Evolutionary conservation across 1,140 invertebrate species (phyloP).

Genomic region (Pachypeltis micranthus): DNA sequence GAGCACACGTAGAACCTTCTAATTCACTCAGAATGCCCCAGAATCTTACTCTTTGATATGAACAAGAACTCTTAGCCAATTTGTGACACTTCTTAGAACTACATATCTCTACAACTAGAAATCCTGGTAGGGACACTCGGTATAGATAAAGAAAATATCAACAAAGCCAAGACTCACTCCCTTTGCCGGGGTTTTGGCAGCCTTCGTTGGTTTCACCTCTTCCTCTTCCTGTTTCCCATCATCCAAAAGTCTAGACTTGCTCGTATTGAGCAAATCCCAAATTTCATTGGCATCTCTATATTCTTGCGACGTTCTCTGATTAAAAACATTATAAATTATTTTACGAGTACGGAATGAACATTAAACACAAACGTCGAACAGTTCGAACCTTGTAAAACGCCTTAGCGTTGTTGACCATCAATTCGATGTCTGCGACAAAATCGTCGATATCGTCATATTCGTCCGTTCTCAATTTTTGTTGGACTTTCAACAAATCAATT

Average conservation of each 20-base stretch:
- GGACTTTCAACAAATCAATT: slow-evolving; percentile 86
- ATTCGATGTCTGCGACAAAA: slow-evolving; percentile 70
- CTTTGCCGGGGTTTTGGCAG: slow-evolving; percentile 27
- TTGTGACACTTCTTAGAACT: no score
- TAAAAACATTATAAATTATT: slow-evolving; percentile 18
- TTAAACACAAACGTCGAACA: not conserved
- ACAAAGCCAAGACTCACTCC: no score
- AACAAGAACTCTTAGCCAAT: no score
- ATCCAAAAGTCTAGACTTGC: slow-evolving; percentile 40
- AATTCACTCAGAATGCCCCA: no score
- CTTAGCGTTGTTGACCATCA: slow-evolving; percentile 83
- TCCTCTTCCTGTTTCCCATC: slow-evolving; percentile 31
- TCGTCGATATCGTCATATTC: slow-evolving; percentile 85
- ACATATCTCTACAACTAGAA: no score
- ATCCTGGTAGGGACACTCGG: no score
- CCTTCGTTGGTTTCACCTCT: slow-evolving; percentile 17
- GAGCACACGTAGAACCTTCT: no score
- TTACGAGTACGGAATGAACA: slow-evolving; percentile 8
- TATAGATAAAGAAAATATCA: no score
- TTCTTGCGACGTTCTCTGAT: slow-evolving; percentile 62
- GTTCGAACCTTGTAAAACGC: slow-evolving; percentile 75
- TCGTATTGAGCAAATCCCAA: slow-evolving; percentile 69
- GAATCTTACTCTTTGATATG: no score
- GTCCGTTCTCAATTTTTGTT: slow-evolving; percentile 92
- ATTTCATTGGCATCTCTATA: slow-evolving; percentile 82